These are phyloP conservation scores for Lutjanus campechanus DNA, from an alignment of 2,797 vertebrate genomes.

Conservation along the genomic window DNA sequence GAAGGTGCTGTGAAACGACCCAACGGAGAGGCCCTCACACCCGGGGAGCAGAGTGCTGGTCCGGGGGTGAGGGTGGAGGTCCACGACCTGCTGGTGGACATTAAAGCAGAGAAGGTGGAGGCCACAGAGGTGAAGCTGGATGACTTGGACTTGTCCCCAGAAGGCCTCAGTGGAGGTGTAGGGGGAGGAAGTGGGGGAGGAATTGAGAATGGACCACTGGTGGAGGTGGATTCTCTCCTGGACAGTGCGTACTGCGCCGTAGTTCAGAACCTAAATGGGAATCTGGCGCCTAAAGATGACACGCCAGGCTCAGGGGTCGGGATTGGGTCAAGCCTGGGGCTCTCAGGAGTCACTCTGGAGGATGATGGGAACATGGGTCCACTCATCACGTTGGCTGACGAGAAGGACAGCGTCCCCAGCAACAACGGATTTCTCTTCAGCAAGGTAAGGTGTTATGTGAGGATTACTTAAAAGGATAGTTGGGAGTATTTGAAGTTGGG, in stretches of 20 bases:
- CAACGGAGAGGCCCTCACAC: constrained; percentile 86
- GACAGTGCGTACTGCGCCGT: constrained; percentile 96
- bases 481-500: no score
- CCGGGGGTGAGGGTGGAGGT: constrained; percentile 95
- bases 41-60: constrained; percentile 84
- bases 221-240: constrained; percentile 95
- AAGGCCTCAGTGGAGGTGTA: constrained; percentile 86
- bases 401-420: constrained; percentile 95
- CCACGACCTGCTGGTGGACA: constrained; percentile 97
- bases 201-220: constrained; percentile 93
- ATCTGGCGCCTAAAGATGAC: constrained; percentile 89
- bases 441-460: constrained; percentile 84
- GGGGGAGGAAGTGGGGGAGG: constrained; percentile 73
- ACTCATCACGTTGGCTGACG: constrained; percentile 96
- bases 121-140: constrained; percentile 99
- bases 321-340: constrained; percentile 74
- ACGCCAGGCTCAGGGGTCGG: constrained; percentile 82
- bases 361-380: constrained; percentile 95
- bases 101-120: constrained; percentile 99
- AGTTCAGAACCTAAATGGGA: constrained; percentile 95
- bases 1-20: constrained; percentile 88
- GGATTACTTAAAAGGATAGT: constrained; percentile 6
- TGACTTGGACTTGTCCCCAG: constrained; percentile 97
- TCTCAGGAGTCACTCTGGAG: constrained; percentile 80
- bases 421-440: constrained; percentile 96